Percentiles rank a stretch among this genome's conserved stretches.
phyloP scores from a whole-genome alignment of 1,140 invertebrate species.

The Papilio helenus region DNA sequence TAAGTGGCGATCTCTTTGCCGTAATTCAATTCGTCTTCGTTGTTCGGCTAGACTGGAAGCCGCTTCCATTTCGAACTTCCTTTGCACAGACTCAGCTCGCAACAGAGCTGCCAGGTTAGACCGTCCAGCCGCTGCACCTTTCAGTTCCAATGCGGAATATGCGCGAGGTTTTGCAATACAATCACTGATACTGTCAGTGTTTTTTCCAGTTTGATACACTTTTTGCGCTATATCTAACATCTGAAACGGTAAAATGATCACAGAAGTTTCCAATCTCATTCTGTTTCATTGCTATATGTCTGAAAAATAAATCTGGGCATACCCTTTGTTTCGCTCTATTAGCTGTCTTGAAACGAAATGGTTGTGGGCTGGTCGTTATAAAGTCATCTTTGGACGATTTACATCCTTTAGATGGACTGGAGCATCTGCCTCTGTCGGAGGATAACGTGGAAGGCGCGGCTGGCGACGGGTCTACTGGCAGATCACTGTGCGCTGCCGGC shows the following conservation, averaged over 20 bases:
- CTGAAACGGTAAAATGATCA: slow-evolving; percentile 47
- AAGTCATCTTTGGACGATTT: slow-evolving; percentile 74
- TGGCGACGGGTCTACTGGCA: slow-evolving; percentile 72
- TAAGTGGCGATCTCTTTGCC: slow-evolving; percentile 84
- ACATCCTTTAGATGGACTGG: slow-evolving; percentile 60
- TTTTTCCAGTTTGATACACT: slow-evolving; percentile 71
- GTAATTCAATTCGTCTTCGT: slow-evolving; percentile 82
- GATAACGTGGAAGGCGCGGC: slow-evolving; percentile 66
- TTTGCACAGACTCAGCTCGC: slow-evolving; percentile 86
- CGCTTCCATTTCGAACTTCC: slow-evolving; percentile 86
- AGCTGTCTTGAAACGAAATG: slow-evolving; percentile 80
- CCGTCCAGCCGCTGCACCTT: slow-evolving; percentile 81
- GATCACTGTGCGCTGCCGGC: slow-evolving; percentile 69
- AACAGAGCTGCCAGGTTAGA: slow-evolving; percentile 88
- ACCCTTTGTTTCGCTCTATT: slow-evolving; percentile 77
- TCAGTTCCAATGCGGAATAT: slow-evolving; percentile 69
- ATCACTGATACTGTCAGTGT: slow-evolving; percentile 55
- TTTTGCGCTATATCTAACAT: slow-evolving; percentile 74
- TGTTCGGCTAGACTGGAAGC: slow-evolving; percentile 84
- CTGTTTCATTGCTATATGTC: background rate
- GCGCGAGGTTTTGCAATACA: slow-evolving; percentile 53
- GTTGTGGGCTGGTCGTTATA: slow-evolving; percentile 82
- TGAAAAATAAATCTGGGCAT: background rate
- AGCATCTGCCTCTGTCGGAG: slow-evolving; percentile 57
- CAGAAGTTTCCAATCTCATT: background rate